Conservation (phyloP, 2,888 invertebrate genomes). For the Callosobruchus maculatus region DNA sequence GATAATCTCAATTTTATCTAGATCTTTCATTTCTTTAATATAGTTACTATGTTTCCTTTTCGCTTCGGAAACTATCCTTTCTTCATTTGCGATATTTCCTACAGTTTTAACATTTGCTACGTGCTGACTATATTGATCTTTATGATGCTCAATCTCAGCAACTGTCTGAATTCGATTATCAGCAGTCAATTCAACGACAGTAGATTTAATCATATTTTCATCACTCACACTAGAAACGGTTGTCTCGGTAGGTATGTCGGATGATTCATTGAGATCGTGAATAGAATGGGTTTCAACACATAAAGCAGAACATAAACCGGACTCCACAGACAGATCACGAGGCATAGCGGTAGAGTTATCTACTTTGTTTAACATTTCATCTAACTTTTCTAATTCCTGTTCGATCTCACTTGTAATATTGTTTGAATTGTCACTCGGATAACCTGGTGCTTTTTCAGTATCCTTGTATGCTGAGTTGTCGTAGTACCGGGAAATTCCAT, state of each 20-base stretch:
- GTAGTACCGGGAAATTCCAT: constrained; percentile 7
- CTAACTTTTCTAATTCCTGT: constrained; percentile 26
- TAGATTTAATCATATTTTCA: neutral
- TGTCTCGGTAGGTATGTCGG: neutral
- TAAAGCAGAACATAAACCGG: neutral
- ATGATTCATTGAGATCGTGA: neutral
- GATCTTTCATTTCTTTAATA: constrained; percentile 2
- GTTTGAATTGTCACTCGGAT: neutral
- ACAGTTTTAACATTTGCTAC: neutral
- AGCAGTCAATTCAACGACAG: no score
- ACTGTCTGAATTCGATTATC: neutral
- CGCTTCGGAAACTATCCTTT: neutral
- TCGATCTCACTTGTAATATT: constrained; percentile 12
- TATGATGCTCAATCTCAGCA: neutral
- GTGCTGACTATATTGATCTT: neutral
- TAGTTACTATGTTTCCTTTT: neutral
- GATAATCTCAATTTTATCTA: constrained; percentile 16
- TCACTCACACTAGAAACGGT: neutral
- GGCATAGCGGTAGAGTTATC: neutral
- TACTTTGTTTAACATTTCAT: constrained; percentile 28
- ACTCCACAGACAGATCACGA: neutral
- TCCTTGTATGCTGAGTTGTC: constrained; percentile 12
- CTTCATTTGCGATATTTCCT: neutral
- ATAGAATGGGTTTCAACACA: neutral
- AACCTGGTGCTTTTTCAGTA: constrained; percentile 1